These are phyloP conservation scores for Hippocampus zosterae DNA, from an alignment of 2,113 vertebrate species.

Conservation along the genomic window DNA sequence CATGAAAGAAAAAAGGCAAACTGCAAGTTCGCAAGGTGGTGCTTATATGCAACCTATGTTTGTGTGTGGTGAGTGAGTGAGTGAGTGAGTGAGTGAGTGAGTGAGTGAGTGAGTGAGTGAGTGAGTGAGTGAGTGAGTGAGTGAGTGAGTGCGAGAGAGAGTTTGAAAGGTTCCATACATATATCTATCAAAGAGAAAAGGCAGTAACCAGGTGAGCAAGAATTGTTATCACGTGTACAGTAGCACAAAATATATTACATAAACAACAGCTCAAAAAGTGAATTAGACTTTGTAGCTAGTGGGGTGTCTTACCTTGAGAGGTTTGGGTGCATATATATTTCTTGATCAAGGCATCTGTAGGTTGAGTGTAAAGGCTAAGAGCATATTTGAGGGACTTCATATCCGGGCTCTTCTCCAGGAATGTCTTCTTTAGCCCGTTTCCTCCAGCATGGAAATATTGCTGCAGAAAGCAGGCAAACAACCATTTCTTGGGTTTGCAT, in stretches of 20 bases:
- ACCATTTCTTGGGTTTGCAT: conserved; percentile 3
- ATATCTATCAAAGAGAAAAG: too few relatives aligned
- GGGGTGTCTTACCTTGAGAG: conserved; percentile 82
- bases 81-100: conserved; percentile 5
- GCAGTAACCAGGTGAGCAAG: too few relatives aligned
- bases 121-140: conserved; percentile 3
- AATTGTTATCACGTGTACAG: too few relatives aligned
- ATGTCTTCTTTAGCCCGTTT: conserved; percentile 95
- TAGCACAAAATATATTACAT: too few relatives aligned
- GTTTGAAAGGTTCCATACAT: too few relatives aligned
- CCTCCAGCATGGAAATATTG: conserved; percentile 99
- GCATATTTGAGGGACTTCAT: conserved; percentile 92
- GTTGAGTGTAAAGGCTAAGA: conserved; percentile 96
- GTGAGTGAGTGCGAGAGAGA: conserved; percentile 1
- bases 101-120: conserved; percentile 4
- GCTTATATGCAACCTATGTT: neutral
- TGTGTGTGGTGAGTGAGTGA: neutral
- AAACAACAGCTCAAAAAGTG: too few relatives aligned
- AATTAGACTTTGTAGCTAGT: neutral
- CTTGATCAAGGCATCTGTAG: conserved; percentile 95
- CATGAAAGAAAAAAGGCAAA: neutral
- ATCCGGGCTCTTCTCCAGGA: conserved; percentile 94
- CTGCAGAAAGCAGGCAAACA: conserved; percentile 65
- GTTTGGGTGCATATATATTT: conserved; percentile 95
- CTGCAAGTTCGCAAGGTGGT: conserved; percentile 28